phyloP scores from a whole-genome alignment of 2,113 vertebrate species.

The Rhinoptilus africanus region DNA sequence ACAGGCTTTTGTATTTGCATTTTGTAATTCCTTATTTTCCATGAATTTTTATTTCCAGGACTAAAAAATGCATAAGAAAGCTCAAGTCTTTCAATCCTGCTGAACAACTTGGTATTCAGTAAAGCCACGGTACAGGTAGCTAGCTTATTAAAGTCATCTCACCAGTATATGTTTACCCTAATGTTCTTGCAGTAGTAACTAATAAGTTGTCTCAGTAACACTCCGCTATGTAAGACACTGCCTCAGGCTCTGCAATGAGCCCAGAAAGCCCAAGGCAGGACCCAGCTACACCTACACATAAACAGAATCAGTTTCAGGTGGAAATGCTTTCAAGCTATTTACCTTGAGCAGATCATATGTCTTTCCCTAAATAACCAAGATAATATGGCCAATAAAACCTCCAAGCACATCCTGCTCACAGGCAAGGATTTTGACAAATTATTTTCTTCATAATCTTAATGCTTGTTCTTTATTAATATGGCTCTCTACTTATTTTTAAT shows the following conservation, averaged over 20 bases:
- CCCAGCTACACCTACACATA: not conserved
- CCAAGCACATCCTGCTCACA: not conserved
- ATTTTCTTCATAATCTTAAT: slow-evolving; percentile 21
- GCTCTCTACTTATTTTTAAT: slow-evolving; percentile 16
- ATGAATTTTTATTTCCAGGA: not conserved
- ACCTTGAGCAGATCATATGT: slow-evolving; percentile 42
- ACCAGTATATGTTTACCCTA: not conserved
- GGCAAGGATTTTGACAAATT: not conserved
- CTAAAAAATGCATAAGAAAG: not conserved
- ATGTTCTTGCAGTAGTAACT: not conserved
- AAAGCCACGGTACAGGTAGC: not conserved
- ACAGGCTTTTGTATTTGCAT: not conserved
- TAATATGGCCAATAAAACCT: slow-evolving; percentile 39
- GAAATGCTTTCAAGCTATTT: slow-evolving; percentile 63
- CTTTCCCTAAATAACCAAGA: slow-evolving; percentile 26
- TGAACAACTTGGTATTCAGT: not conserved
- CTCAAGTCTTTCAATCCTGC: not conserved
- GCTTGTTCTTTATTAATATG: slow-evolving; percentile 30
- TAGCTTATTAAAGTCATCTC: slow-evolving; percentile 27
- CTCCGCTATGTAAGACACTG: slow-evolving; percentile 14
- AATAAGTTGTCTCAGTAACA: slow-evolving; percentile 33
- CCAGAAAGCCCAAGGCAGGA: slow-evolving; percentile 44
- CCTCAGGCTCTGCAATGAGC: slow-evolving; percentile 55
- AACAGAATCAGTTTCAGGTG: slow-evolving; percentile 48
- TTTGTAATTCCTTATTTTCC: not conserved